A percentile compares a stretch with the other conserved stretches of the same genome.
Conservation (phyloP, 2,797 vertebrate genomes). For the Trachops cirrhosus region DNA sequence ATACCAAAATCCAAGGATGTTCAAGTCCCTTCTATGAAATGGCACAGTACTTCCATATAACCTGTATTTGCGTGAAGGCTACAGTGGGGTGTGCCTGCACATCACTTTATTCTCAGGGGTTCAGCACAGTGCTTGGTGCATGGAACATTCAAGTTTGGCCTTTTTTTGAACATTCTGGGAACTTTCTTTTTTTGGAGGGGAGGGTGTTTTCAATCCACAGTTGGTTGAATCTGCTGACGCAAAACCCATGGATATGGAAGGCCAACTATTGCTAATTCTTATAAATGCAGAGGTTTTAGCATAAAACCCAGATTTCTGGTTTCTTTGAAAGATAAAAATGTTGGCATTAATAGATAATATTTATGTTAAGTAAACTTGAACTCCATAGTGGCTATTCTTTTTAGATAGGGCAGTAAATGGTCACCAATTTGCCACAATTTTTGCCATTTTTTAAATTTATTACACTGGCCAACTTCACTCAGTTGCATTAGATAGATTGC, state of each 20-base stretch:
- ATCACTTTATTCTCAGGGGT: background rate
- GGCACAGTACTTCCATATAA: background rate
- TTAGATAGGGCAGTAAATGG: background rate
- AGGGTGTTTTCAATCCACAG: background rate
- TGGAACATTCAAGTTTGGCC: background rate
- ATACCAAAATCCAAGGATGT: background rate
- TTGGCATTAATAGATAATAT: background rate
- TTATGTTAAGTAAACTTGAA: background rate
- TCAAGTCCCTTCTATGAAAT: background rate
- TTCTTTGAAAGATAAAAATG: slow-evolving; percentile 20
- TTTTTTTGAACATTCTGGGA: background rate
- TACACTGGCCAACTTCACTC: background rate
- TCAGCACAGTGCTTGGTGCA: background rate
- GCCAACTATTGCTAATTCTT: background rate
- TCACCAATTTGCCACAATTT: background rate
- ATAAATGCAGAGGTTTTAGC: background rate
- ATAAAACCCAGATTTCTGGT: background rate
- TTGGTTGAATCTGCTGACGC: background rate
- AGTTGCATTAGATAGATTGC: background rate
- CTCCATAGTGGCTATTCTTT: background rate
- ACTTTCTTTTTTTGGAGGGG: background rate
- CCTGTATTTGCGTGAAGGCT: background rate
- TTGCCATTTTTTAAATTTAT: background rate
- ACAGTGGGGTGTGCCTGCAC: background rate
- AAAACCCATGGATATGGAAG: background rate